A percentile compares a stretch with the other conserved stretches of the same genome.
These are phyloP conservation scores for Drepana falcataria DNA, from an alignment of 2,888 invertebrate genomes.

Conservation along the genomic window DNA sequence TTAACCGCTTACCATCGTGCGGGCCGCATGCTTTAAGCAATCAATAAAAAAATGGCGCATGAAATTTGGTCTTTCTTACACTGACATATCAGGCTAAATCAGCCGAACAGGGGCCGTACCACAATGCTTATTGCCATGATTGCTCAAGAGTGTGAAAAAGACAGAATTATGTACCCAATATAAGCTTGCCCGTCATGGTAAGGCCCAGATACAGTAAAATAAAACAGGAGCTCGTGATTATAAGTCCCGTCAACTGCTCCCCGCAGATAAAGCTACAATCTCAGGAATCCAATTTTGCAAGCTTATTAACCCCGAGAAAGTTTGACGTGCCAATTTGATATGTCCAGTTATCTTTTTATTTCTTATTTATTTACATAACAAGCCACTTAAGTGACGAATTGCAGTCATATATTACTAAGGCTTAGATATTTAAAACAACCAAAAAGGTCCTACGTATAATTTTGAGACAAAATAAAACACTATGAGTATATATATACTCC, in stretches of 20 bases:
- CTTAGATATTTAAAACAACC: conserved; percentile 4
- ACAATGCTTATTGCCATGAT: too few species aligned
- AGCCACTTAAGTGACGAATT: conserved; percentile 25
- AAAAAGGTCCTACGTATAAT: background rate
- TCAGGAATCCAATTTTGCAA: conserved; percentile 20
- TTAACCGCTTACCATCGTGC: too few species aligned
- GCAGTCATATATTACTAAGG: too few species aligned
- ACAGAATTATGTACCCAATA: too few species aligned
- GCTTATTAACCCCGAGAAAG: conserved; percentile 14
- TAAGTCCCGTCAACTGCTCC: background rate
- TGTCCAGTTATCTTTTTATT: conserved; percentile 38
- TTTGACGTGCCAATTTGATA: conserved; percentile 21
- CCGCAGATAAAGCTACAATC: background rate
- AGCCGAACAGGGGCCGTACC: too few species aligned
- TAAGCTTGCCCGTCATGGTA: too few species aligned
- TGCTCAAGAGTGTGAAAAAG: too few species aligned
- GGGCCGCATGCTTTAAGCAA: too few species aligned
- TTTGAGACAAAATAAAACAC: background rate
- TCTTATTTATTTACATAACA: conserved; percentile 18
- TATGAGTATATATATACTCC: background rate
- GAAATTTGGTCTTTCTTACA: too few species aligned
- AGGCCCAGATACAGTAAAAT: too few species aligned
- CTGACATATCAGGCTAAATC: too few species aligned
- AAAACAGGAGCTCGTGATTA: background rate
- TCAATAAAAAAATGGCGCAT: too few species aligned